Evolutionary conservation across 2,113 vertebrate species (phyloP).

Genomic region (Oncorhynchus keta): DNA sequence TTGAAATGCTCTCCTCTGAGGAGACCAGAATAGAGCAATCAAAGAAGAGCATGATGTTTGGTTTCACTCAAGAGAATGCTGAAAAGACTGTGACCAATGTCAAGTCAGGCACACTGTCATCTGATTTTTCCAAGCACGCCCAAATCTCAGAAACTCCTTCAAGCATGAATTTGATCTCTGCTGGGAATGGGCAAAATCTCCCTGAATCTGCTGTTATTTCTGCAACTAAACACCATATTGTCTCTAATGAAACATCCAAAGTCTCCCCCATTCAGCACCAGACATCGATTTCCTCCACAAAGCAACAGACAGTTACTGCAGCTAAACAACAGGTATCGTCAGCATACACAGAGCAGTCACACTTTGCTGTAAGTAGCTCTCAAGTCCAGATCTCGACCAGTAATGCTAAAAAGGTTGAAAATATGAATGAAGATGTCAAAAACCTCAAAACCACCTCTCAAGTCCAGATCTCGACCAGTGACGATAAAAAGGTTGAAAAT

Average conservation of each 20-base stretch:
- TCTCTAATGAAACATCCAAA: slow-evolving; percentile 62
- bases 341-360: slow-evolving; percentile 55
- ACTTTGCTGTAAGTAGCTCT: slow-evolving; percentile 32
- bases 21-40: slow-evolving; percentile 44
- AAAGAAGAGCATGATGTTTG: slow-evolving; percentile 47
- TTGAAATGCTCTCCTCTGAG: slow-evolving; percentile 61
- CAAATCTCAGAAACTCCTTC: slow-evolving; percentile 36
- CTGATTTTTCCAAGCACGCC: slow-evolving; percentile 51
- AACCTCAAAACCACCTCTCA: no score
- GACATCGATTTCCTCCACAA: slow-evolving; percentile 54
- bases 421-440: no score
- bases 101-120: slow-evolving; percentile 45
- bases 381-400: slow-evolving; percentile 31
- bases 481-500: slow-evolving; percentile 45
- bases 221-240: slow-evolving; percentile 54
- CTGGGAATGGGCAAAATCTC: slow-evolving; percentile 48
- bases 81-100: slow-evolving; percentile 36
- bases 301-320: slow-evolving; percentile 60
- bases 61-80: slow-evolving; percentile 39
- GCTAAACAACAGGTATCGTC: slow-evolving; percentile 57
- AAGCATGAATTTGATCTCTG: slow-evolving; percentile 29
- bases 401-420: no score
- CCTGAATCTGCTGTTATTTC: slow-evolving; percentile 46
- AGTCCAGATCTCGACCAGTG: slow-evolving; percentile 10
- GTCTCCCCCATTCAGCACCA: slow-evolving; percentile 57